Conservation (phyloP, 2,113 vertebrate genomes). For the Prunella fulvescens region DNA sequence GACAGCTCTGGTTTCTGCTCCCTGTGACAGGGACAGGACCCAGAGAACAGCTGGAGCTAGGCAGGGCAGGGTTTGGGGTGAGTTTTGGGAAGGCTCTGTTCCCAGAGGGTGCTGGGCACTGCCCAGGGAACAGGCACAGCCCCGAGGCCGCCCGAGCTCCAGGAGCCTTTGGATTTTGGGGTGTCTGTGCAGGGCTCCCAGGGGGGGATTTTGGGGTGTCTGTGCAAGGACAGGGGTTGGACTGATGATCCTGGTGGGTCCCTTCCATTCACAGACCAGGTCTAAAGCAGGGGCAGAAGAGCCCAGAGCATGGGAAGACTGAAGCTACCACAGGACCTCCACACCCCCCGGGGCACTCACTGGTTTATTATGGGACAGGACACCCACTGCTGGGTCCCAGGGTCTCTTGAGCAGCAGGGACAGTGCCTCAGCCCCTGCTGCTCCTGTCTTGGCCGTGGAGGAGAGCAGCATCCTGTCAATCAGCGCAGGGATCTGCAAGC, state of each 20-base stretch:
- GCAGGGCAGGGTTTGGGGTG: accelerated
- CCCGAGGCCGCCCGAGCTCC: background rate
- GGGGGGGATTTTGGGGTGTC: too few species aligned
- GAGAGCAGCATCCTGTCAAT: conserved; percentile 95
- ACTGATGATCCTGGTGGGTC: accelerated
- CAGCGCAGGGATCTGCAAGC: conserved; percentile 85
- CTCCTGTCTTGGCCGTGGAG: conserved; percentile 84
- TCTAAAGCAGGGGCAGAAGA: background rate
- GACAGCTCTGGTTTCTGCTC: accelerated
- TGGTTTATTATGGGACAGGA: conserved; percentile 96
- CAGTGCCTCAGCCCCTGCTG: conserved; percentile 90
- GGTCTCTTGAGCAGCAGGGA: conserved; percentile 93
- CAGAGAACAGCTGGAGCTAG: accelerated
- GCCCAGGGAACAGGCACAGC: background rate
- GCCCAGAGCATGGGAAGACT: background rate
- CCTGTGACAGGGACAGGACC: accelerated
- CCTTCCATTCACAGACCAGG: background rate
- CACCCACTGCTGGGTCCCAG: conserved; percentile 96
- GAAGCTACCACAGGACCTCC: accelerated
- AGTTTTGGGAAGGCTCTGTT: background rate
- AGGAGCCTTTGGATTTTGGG: too few species aligned
- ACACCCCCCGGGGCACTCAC: conserved; percentile 59
- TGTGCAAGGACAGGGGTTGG: too few species aligned
- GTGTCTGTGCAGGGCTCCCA: too few species aligned
- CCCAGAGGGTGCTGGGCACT: background rate